Evolutionary conservation across 2,113 vertebrate species (phyloP), one percentile per base, ranked within the genome.

Genomic region (Glaucomys volans): DNA sequence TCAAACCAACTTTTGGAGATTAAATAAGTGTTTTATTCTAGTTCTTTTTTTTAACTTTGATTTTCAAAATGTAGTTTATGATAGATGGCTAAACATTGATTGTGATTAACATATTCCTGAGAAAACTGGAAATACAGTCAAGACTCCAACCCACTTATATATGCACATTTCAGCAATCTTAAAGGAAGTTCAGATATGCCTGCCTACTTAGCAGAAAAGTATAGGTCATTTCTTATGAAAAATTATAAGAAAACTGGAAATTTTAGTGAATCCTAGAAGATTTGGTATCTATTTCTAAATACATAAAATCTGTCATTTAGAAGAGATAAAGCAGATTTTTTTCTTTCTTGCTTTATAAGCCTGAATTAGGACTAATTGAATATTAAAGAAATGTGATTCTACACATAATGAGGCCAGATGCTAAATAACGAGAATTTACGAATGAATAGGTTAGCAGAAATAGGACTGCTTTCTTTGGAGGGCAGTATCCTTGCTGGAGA

Each of bases 1-100:
- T 95, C 44, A 50, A 30, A 42, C 64, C 79, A 79, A 77, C 6
- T 67, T 95, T 95, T 67, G 8, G 42, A 77, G 24, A 77, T 95
- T 87, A 90, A 85, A 28, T 82, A n/a, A 22, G 8, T 40, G 24
- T 28, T 77, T 79, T 85, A 71, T 75, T 79, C 32, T 26, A 24
- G 6, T 20, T 35, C 66, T 35, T 67, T 80, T 77, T 86, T 87
- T 64, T 24, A 40, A 50, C 24, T 59, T 54, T 20, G 1, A 26
- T 81, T 92, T 84, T 87, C 20, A 54, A 72, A 90, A 35, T 35
- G 8, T 80, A 26, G n/a, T 64, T 0, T 52, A 5, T 93, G 71
- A 30, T 67, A 12, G 9, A 42, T 76, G 44, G 2, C 28, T 77
- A 16, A 40, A 35, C 67, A 71, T 8, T 54, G 52, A 77, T 75